These are phyloP conservation scores for Caenorhabditis japonica DNA, from an alignment of 2,888 invertebrate species.

Conservation along the genomic window DNA sequence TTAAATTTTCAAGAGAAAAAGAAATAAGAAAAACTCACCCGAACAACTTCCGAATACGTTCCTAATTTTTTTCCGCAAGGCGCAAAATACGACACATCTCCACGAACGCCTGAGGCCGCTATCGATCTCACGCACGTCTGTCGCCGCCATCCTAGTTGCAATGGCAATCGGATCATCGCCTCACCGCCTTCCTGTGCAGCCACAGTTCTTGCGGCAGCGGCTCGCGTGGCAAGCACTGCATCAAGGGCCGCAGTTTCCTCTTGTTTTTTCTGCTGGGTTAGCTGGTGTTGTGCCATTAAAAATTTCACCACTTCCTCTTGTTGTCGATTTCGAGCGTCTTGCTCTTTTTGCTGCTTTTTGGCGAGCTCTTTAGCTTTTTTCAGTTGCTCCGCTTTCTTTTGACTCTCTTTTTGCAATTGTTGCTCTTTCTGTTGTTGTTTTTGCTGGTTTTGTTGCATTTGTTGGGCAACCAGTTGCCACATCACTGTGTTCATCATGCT, in stretches of 20 bases:
- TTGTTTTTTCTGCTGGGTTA: slow-evolving; percentile 22
- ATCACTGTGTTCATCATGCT: slow-evolving; percentile 44
- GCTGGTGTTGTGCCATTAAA: slow-evolving; percentile 28
- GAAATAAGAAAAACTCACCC: slow-evolving; percentile 78
- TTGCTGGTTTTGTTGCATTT: slow-evolving; percentile 43
- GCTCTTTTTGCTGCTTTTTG: slow-evolving; percentile 20
- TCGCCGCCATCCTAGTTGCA: slow-evolving; percentile 66
- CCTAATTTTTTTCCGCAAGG: slow-evolving; percentile 83
- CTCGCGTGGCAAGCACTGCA: not conserved
- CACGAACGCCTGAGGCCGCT: slow-evolving; percentile 84
- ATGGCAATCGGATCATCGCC: slow-evolving; percentile 27
- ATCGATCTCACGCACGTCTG: slow-evolving; percentile 68
- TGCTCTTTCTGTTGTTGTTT: slow-evolving; percentile 34
- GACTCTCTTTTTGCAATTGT: slow-evolving; percentile 35
- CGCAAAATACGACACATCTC: slow-evolving; percentile 91
- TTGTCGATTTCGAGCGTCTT: slow-evolving; percentile 6
- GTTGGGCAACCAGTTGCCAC: slow-evolving; percentile 55
- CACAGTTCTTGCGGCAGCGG: slow-evolving; percentile 3
- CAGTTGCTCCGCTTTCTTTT: slow-evolving; percentile 27
- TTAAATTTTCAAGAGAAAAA: not conserved
- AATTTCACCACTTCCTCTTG: slow-evolving; percentile 25
- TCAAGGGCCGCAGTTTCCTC: slow-evolving; percentile 22
- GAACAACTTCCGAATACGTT: slow-evolving; percentile 82
- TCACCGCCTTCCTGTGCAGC: slow-evolving; percentile 17
- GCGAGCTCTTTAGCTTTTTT: slow-evolving; percentile 11